Evolutionary conservation across 2,113 vertebrate genomes (phyloP), one percentile per base, ranked within the genome.

Genomic region (Pseudorhombus dupliciocellatus): DNA sequence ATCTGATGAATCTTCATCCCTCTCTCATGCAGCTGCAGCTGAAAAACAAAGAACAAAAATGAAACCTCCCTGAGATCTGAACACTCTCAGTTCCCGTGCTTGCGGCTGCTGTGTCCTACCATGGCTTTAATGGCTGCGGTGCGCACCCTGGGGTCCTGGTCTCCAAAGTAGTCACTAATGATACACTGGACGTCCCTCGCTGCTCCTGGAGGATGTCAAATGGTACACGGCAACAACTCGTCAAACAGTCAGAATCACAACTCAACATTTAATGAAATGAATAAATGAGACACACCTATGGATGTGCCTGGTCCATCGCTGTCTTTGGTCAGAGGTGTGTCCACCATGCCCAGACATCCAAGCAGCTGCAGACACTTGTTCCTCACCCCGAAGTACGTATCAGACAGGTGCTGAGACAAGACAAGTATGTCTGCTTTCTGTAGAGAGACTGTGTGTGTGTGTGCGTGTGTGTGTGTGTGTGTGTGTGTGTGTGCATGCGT

Each of bases 101-200:
- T 37, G 34, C 10, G 34, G 34, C 34, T 11, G 10, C 34, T 3
- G 16, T 5, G 30, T 57, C 83, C 79, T 91, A 98, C 98, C 97
- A 96, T 98, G 26, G 97, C 97, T 92, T 99, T 98, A 84, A 99
- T 94, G 60, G 97, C 97, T 25, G 96, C 96, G 0, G 96, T 97
- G 70, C 97, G 95, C 7, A 98, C 98, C 44, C 97, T 93, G 26
- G 98, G 96, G 46, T 99, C 98, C 87, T 99, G 98, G 88, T 99
- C 98, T 52, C 76, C 93, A 59, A 99, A 99, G 83, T 96, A 95
- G 77, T 98, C 96, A 5, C 97, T 97, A 85, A 99, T 96, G 77
- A 98, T 95, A 79, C 94, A 95, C 91, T 98, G 97, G 11, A 97
- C 94, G 4, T 99, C 97, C 90, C 90, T 95, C 55, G 86, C 72